Evolutionary conservation across 2,113 vertebrate genomes (phyloP), one percentile per base, ranked within the genome.

Genomic region (Mustela lutreola): DNA sequence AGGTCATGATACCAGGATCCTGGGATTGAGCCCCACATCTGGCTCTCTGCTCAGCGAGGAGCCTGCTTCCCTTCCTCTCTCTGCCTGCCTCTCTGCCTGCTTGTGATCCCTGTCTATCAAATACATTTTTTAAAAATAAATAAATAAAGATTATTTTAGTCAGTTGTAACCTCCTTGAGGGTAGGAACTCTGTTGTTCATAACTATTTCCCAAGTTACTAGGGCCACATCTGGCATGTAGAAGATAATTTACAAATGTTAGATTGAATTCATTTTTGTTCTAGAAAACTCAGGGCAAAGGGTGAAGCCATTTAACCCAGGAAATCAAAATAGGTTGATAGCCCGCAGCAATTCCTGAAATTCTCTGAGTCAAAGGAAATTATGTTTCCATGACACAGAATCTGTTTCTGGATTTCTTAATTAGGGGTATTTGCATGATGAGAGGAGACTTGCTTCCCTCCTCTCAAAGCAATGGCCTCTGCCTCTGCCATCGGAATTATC

Each of bases 291-390:
- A 89, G 39, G 19, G 73, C 63, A 70, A 93, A 93, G 12, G 15
- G 39, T 63, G 7, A 96, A 62, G 39, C 33, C 33, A 11, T 89
- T 95, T 89, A 96, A 86, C 84, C n/a, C 84, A 80, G 91, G 86
- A 96, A 91, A 85, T 96, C 58, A 93, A 81, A 73, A 89, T 93
- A 89, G 80, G 65, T 85, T 91, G 71, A 91, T 85, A 93, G 95
- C 96, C 97, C 45, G 48, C 48, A 97, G 97, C 91, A 97, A 92
- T 98, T 98, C 96, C 96, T 97, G 97, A 86, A 97, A 97, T 71
- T 92, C 67, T 96, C 92, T 98, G 97, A 98, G 95, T 98, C 95
- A 98, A 97, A 92, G 95, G 97, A 97, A 98, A 98, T 97, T 93
- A 93, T 96, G 83, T 97, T 96, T 97, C 94, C 93, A 63, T 98